These are phyloP conservation scores for Macropis europaea DNA, from an alignment of 2,888 invertebrate species.

Conservation along the genomic window DNA sequence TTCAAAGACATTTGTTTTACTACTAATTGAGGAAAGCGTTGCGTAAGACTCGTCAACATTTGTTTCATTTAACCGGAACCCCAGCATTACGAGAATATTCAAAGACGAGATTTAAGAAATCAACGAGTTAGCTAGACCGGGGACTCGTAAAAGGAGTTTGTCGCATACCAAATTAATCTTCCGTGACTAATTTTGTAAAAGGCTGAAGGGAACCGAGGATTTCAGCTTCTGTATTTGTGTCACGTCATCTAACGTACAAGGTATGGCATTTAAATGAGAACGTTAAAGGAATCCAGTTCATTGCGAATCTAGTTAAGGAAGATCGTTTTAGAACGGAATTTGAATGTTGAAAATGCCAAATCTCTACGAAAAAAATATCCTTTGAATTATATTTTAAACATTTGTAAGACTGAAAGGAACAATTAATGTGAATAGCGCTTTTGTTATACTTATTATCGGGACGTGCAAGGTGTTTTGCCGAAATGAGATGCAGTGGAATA, in stretches of 20 bases:
- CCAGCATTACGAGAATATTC: background rate
- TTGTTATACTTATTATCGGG: no score
- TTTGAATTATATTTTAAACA: no score
- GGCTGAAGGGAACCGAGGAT: slow-evolving; percentile 4
- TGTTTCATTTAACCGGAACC: no score
- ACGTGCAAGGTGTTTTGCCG: no score
- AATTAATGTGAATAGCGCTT: no score
- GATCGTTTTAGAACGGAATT: background rate
- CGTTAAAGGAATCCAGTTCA: no score
- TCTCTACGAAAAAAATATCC: no score
- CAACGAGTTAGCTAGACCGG: background rate
- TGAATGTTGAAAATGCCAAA: background rate
- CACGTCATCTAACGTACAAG: slow-evolving; percentile 1
- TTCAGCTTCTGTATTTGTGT: slow-evolving; percentile 8
- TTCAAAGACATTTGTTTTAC: no score
- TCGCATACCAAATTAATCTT: slow-evolving; percentile 12
- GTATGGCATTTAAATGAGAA: slow-evolving; percentile 7
- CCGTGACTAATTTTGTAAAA: slow-evolving; percentile 1
- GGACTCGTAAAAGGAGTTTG: background rate
- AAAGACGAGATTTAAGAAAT: slow-evolving; percentile 6
- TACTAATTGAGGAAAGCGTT: no score
- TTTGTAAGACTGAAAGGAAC: no score
- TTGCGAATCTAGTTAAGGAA: background rate
- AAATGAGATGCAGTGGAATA: no score
- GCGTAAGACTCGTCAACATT: no score